phyloP scores from a whole-genome alignment of 2,113 vertebrate genomes.

The Esox niger region DNA sequence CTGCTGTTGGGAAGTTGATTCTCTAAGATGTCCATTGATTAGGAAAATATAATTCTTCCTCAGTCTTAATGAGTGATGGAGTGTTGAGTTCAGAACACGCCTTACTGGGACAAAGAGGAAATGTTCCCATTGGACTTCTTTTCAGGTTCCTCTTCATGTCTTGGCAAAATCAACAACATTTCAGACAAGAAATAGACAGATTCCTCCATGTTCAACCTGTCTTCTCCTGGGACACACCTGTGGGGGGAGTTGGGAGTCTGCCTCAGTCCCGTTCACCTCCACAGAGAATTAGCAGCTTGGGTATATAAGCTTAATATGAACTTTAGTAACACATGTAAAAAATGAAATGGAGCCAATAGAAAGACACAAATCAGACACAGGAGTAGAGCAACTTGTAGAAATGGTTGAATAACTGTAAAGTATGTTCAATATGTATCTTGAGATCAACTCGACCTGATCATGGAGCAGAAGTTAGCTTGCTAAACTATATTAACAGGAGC shows the following conservation, averaged over 20 bases:
- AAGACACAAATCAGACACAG: background rate
- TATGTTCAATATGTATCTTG: conserved; percentile 10
- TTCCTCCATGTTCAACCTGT: conserved; percentile 64
- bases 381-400: too few relatives aligned
- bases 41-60: conserved; percentile 40
- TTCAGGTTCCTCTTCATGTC: conserved; percentile 62
- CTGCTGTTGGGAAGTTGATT: conserved; percentile 33
- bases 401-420: conserved; percentile 9
- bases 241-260: conserved; percentile 54
- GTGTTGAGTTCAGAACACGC: conserved; percentile 38
- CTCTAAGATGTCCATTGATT: conserved; percentile 24
- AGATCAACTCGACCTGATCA: background rate
- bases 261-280: conserved; percentile 36
- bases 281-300: conserved; percentile 51
- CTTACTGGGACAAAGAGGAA: conserved; percentile 50
- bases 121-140: conserved; percentile 35
- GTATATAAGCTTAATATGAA: conserved; percentile 42
- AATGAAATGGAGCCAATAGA: conserved; percentile 1
- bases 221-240: conserved; percentile 39
- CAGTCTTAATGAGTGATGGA: conserved; percentile 42
- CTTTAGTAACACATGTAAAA: conserved; percentile 44
- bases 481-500: conserved; percentile 12
- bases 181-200: conserved; percentile 68
- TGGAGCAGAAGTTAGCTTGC: conserved; percentile 13
- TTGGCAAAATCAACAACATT: conserved; percentile 64